Percentiles rank a stretch among this genome's conserved stretches.
Evolutionary conservation across 2,113 vertebrate genomes (phyloP).

Genomic region (Erythrocercus mccallii): DNA sequence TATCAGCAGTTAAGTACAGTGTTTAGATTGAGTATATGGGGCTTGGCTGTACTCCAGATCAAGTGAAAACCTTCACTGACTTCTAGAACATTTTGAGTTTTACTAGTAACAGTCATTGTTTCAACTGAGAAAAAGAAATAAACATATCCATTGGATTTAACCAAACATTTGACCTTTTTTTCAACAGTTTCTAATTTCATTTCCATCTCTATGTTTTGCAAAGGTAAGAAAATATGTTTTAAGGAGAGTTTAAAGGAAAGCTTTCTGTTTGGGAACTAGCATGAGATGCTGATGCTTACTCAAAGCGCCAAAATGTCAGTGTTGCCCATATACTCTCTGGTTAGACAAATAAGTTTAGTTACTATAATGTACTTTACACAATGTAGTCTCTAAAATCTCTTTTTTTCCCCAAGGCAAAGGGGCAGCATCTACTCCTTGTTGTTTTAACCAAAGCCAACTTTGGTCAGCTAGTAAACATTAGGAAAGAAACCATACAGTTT

Average conservation of each 20-base stretch:
- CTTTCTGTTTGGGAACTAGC: background rate
- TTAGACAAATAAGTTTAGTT: background rate
- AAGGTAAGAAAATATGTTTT: background rate
- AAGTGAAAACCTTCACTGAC: background rate
- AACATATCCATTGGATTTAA: background rate
- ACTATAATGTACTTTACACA: background rate
- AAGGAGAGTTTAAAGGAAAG: background rate
- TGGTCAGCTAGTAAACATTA: background rate
- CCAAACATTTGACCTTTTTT: background rate
- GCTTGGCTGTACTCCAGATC: background rate
- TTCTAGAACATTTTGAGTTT: background rate
- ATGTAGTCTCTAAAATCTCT: background rate
- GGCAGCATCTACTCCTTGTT: background rate
- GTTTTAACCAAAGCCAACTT: background rate
- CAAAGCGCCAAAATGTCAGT: background rate
- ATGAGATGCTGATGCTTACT: background rate
- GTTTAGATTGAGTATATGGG: background rate
- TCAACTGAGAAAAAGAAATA: background rate
- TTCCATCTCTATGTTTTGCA: background rate
- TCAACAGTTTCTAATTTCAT: background rate
- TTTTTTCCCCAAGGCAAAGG: background rate
- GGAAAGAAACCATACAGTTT: background rate
- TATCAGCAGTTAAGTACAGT: background rate
- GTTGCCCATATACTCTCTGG: background rate
- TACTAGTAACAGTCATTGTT: background rate